phyloP scores from a whole-genome alignment of 1,140 invertebrate species.

The Telenomus remus region DNA sequence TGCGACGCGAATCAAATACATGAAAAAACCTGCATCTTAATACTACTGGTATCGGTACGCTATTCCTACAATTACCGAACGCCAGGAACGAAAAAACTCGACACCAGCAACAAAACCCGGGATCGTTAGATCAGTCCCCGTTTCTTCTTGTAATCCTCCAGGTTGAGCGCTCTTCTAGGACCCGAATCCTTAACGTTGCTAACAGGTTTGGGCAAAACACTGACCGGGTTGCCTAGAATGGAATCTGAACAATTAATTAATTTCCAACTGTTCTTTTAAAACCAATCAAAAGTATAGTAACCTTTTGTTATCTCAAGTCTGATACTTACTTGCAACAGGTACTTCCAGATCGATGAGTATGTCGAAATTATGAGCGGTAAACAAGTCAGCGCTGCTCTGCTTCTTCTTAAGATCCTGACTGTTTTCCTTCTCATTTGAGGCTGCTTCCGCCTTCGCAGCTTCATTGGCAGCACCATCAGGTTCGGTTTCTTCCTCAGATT shows the following conservation, averaged over 20 bases:
- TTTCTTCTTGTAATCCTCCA: conserved; percentile 98
- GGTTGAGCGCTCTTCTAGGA: conserved; percentile 91
- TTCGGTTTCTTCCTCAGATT: conserved; percentile 54
- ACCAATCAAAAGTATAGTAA: too few species aligned
- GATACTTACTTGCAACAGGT: conserved; percentile 83
- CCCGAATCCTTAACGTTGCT: conserved; percentile 85
- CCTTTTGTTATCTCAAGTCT: too few species aligned
- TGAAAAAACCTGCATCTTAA: conserved; percentile 24
- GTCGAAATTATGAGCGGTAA: conserved; percentile 96
- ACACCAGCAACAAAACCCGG: conserved; percentile 5
- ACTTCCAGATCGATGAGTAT: conserved; percentile 95
- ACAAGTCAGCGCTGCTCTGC: conserved; percentile 83
- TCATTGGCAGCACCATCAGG: conserved; percentile 42
- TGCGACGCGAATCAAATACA: conserved; percentile 27
- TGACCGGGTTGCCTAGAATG: conserved; percentile 81
- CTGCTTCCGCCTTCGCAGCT: conserved; percentile 7
- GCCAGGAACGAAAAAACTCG: conserved; percentile 3
- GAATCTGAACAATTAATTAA: background rate
- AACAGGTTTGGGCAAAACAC: conserved; percentile 84
- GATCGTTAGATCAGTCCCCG: conserved; percentile 89
- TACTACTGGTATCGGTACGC: conserved; percentile 49
- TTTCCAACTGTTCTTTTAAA: background rate
- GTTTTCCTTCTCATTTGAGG: conserved; percentile 64
- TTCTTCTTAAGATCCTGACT: conserved; percentile 69
- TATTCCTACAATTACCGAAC: conserved; percentile 31